phyloP scores from a whole-genome alignment of 2,797 vertebrate genomes.

The Hemitrygon akajei region DNA sequence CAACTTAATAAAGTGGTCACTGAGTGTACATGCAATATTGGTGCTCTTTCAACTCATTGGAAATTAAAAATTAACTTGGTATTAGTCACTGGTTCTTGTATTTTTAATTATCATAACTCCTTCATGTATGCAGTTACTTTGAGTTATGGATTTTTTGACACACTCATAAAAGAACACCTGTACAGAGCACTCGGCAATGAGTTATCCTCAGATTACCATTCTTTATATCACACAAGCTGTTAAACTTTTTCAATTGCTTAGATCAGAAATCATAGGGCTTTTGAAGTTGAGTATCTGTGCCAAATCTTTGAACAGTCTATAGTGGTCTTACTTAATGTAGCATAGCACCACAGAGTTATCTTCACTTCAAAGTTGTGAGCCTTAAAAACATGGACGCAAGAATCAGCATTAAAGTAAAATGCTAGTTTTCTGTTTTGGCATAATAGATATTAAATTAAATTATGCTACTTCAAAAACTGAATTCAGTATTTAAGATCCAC shows the following conservation, averaged over 20 bases:
- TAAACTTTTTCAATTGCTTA: constrained; percentile 27
- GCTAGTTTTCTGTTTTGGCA: background rate
- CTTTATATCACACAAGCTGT: constrained; percentile 17
- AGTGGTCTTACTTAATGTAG: constrained; percentile 20
- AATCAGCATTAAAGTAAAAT: background rate
- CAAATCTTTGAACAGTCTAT: constrained; percentile 31
- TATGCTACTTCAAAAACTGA: constrained; percentile 14
- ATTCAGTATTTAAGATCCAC: background rate
- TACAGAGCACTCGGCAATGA: background rate
- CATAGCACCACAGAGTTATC: constrained; percentile 2
- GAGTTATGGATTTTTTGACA: background rate
- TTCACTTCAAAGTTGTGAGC: constrained; percentile 28
- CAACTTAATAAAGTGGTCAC: too few relatives aligned
- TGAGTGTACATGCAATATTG: background rate
- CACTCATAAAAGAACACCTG: constrained; percentile 36
- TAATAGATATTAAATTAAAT: constrained; percentile 14
- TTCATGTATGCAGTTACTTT: background rate
- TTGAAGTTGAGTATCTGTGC: constrained; percentile 33
- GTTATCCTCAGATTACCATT: constrained; percentile 16
- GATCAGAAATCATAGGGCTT: constrained; percentile 32
- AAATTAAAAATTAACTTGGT: constrained; percentile 25
- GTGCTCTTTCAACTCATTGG: background rate
- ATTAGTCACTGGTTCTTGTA: constrained; percentile 8
- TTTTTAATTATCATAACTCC: constrained; percentile 16
- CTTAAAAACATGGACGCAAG: background rate